Percentiles rank a stretch among this genome's conserved stretches.
phyloP scores from a whole-genome alignment of 92 coral and sea anemone species.

The Nematostella vectensis region DNA sequence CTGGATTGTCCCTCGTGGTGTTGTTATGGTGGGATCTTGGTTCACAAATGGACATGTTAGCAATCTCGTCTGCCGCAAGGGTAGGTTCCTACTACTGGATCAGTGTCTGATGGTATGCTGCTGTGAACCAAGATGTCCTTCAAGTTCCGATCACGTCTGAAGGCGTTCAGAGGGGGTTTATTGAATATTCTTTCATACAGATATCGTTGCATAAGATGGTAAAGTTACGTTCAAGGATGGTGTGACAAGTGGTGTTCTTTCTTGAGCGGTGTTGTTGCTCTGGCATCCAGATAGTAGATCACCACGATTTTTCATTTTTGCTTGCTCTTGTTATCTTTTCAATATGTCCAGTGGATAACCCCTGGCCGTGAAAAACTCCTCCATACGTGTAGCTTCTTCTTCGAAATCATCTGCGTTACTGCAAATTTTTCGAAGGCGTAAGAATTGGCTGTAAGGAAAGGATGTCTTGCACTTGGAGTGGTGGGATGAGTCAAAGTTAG shows the following conservation, averaged over 20 bases:
- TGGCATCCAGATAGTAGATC: background rate
- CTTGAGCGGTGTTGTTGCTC: background rate
- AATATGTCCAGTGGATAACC: background rate
- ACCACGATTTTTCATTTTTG: background rate
- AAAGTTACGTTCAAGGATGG: background rate
- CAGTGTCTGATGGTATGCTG: background rate
- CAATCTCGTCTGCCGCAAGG: background rate
- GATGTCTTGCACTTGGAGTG: conserved; percentile 1
- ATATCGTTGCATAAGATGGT: background rate
- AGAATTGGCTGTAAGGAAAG: conserved; percentile 1
- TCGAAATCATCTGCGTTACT: background rate
- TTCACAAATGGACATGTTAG: background rate
- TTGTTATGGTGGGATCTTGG: background rate
- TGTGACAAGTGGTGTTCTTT: background rate
- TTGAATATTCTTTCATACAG: background rate
- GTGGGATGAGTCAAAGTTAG: background rate
- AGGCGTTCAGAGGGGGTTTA: background rate
- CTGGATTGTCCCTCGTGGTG: background rate
- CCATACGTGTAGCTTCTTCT: background rate
- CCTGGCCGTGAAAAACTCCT: background rate
- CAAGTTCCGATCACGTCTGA: conserved; percentile 3
- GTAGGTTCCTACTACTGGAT: no score
- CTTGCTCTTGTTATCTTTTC: background rate
- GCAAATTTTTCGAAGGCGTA: conserved; percentile 1
- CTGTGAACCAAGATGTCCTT: conserved; percentile 5